Evolutionary conservation across 2,113 vertebrate species (phyloP).

Genomic region (Centropristis striata): DNA sequence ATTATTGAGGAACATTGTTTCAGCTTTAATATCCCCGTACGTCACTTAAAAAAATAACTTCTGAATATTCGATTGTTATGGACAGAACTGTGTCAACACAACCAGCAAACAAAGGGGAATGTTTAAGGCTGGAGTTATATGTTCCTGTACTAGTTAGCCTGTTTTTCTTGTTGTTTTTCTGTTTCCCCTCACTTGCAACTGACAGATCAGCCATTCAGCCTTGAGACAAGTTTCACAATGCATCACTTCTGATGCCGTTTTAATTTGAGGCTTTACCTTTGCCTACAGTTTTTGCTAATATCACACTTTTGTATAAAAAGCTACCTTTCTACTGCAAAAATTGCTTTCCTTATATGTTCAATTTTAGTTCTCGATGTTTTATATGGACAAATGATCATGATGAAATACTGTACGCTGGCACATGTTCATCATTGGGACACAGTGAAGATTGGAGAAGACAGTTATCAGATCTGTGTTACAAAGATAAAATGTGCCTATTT

Average conservation of each 20-base stretch:
- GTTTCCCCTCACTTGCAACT: too few relatives aligned
- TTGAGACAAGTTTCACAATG: not conserved
- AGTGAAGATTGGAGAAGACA: too few relatives aligned
- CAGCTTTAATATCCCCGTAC: too few relatives aligned
- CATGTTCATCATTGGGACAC: not conserved
- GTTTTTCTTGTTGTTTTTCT: too few relatives aligned
- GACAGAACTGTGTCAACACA: too few relatives aligned
- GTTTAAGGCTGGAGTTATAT: too few relatives aligned
- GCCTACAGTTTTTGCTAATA: not conserved
- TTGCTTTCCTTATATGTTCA: not conserved
- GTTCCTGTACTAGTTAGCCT: too few relatives aligned
- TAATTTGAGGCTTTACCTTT: not conserved
- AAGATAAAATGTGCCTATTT: slow-evolving; percentile 31
- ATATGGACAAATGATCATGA: not conserved
- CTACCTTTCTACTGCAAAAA: not conserved
- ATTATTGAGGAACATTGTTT: not conserved
- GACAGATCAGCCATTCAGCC: not conserved
- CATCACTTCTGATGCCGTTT: not conserved
- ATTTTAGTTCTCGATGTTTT: not conserved
- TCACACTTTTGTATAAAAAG: not conserved
- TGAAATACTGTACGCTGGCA: not conserved
- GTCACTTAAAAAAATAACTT: not conserved
- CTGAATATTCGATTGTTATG: too few relatives aligned
- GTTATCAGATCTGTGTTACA: not conserved
- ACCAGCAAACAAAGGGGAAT: too few relatives aligned